These are phyloP conservation scores for Rhynchophorus ferrugineus DNA, from an alignment of 1,140 invertebrate species.

Conservation along the genomic window DNA sequence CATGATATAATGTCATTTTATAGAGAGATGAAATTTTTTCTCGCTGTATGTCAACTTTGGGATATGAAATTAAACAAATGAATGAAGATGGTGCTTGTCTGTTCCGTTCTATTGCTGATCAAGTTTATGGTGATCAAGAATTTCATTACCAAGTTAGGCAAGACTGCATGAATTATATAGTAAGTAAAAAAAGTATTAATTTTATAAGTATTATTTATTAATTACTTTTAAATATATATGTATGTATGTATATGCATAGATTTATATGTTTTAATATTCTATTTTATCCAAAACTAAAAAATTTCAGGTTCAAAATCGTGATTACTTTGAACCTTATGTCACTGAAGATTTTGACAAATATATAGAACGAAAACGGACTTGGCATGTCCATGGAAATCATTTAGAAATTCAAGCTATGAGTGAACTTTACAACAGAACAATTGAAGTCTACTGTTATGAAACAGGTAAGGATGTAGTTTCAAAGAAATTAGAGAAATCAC, in stretches of 20 bases:
- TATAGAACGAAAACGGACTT: slow-evolving; percentile 68
- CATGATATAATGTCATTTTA: slow-evolving; percentile 15
- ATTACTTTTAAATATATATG: slow-evolving; percentile 1
- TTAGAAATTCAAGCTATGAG: slow-evolving; percentile 91
- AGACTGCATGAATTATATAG: slow-evolving; percentile 91
- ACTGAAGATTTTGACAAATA: slow-evolving; percentile 89
- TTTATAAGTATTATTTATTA: slow-evolving; percentile 42
- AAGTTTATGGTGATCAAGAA: slow-evolving; percentile 89
- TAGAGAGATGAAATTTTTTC: slow-evolving; percentile 50
- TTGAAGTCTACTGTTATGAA: slow-evolving; percentile 88
- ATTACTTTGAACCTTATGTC: slow-evolving; percentile 89
- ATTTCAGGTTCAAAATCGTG: slow-evolving; percentile 68
- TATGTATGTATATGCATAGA: too few relatives aligned
- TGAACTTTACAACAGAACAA: slow-evolving; percentile 87
- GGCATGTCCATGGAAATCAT: slow-evolving; percentile 85
- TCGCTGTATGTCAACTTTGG: slow-evolving; percentile 64
- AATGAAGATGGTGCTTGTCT: slow-evolving; percentile 89
- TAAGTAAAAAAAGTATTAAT: slow-evolving; percentile 52
- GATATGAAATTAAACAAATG: slow-evolving; percentile 81
- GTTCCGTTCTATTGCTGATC: slow-evolving; percentile 86
- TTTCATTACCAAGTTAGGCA: slow-evolving; percentile 80
- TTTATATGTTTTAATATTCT: slow-evolving; percentile 1
- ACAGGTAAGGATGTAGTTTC: slow-evolving; percentile 48
- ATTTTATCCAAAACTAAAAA: slow-evolving; percentile 2
- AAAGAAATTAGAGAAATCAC: slow-evolving; percentile 7